Conservation (phyloP, 2,888 invertebrate genomes). For the Lypha dubia region DNA sequence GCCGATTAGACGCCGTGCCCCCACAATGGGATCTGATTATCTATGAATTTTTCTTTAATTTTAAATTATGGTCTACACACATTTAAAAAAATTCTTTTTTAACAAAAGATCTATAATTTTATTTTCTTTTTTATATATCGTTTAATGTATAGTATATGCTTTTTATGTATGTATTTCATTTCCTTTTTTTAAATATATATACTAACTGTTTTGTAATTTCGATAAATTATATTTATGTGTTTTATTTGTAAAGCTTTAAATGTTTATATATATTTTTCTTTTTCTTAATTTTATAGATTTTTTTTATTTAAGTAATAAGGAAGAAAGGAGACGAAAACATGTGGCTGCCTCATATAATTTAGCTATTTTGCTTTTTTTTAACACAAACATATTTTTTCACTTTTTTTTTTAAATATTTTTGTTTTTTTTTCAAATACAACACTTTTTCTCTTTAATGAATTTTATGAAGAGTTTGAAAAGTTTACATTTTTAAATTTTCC, state of each 20-base stretch:
- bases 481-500: constrained; percentile 43
- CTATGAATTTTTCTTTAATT: background rate
- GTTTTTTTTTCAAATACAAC: constrained; percentile 53
- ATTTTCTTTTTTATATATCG: constrained; percentile 13
- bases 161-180: constrained; percentile 29
- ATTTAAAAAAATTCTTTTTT: constrained; percentile 47
- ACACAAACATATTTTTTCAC: constrained; percentile 45
- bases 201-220: constrained; percentile 51
- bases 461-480: constrained; percentile 36
- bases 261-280: constrained; percentile 46
- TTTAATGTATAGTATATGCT: no score
- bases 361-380: constrained; percentile 46
- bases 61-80: constrained; percentile 48
- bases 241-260: constrained; percentile 71
- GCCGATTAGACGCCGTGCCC: no score
- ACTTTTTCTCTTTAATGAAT: constrained; percentile 25
- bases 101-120: constrained; percentile 27
- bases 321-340: constrained; percentile 72
- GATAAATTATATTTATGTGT: constrained; percentile 64
- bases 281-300: constrained; percentile 63
- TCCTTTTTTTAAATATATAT: constrained; percentile 45
- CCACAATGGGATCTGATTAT: no score
- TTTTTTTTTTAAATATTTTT: no score
- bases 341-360: constrained; percentile 69
- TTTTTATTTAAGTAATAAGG: constrained; percentile 58